phyloP scores from a whole-genome alignment of 2,888 invertebrate species.

The Drosophila mercatorum region DNA sequence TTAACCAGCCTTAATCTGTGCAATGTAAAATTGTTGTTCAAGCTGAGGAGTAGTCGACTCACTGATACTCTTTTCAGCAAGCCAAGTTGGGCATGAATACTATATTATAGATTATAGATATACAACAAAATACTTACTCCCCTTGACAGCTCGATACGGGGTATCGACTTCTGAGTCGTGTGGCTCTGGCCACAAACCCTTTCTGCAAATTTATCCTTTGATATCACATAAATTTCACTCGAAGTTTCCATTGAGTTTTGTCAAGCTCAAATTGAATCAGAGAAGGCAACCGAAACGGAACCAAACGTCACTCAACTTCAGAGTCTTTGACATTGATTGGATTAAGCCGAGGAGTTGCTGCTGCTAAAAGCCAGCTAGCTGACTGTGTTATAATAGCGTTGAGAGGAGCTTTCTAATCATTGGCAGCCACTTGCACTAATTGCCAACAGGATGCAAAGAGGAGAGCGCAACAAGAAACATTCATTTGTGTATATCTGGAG shows the following conservation, averaged over 20 bases:
- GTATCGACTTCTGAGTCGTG: not conserved
- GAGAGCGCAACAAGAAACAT: constrained; percentile 9
- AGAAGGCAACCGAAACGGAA: constrained; percentile 28
- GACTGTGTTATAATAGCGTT: constrained; percentile 24
- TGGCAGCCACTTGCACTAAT: constrained; percentile 52
- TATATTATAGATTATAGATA: too few relatives aligned
- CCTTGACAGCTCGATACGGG: not conserved
- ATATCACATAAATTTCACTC: constrained; percentile 7
- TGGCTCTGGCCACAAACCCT: not conserved
- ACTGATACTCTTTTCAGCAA: not conserved
- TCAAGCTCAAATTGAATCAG: constrained; percentile 61
- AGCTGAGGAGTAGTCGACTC: not conserved
- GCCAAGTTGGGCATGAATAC: too few relatives aligned
- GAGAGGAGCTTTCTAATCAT: constrained; percentile 52
- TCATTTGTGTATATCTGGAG: constrained; percentile 3
- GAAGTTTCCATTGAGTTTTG: constrained; percentile 49
- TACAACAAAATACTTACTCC: too few relatives aligned
- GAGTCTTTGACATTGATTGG: constrained; percentile 65
- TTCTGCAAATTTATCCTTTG: constrained; percentile 24
- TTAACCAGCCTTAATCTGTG: constrained; percentile 12
- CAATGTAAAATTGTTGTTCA: not conserved
- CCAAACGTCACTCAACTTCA: constrained; percentile 3
- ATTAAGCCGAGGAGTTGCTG: constrained; percentile 43
- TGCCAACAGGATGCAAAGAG: constrained; percentile 48
- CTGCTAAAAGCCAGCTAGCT: constrained; percentile 7